A percentile compares a stretch with the other conserved stretches of the same genome.
These are phyloP conservation scores for Eremobia ochroleuca DNA, from an alignment of 2,888 invertebrate species.

Conservation along the genomic window DNA sequence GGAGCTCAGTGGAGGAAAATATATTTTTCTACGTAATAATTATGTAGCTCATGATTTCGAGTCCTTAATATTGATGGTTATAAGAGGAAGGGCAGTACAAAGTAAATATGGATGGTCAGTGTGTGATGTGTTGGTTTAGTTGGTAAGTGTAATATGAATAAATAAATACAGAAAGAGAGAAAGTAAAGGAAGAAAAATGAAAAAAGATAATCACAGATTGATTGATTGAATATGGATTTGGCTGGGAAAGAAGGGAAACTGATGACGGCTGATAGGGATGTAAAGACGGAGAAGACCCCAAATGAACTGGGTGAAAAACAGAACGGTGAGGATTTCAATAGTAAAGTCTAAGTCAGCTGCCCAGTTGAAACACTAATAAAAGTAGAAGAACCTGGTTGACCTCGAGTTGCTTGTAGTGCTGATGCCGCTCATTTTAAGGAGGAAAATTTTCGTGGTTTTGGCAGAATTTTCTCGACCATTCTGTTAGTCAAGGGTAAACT, in stretches of 20 bases:
- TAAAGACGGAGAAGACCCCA: no score
- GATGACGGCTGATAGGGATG: not conserved
- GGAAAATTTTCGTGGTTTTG: slow-evolving; percentile 6
- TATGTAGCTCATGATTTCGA: not conserved
- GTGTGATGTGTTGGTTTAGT: not conserved
- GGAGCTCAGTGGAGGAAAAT: slow-evolving; percentile 12
- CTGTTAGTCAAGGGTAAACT: slow-evolving; percentile 33
- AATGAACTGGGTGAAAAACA: not conserved
- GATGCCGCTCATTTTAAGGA: not conserved
- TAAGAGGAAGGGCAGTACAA: not conserved
- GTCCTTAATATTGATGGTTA: not conserved
- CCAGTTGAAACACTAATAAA: not conserved
- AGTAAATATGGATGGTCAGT: not conserved
- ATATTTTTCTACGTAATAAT: not conserved
- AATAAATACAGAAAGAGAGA: not conserved
- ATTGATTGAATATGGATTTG: not conserved
- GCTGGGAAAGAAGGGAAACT: not conserved
- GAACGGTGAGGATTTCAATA: not conserved
- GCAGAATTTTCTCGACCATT: slow-evolving; percentile 24
- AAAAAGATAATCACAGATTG: no score
- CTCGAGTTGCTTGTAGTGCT: no score
- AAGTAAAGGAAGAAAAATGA: not conserved
- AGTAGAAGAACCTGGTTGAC: not conserved
- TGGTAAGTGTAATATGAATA: not conserved
- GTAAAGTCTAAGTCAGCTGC: no score